These are phyloP conservation scores for Panthera leo DNA, from an alignment of 2,113 vertebrate genomes.

Conservation along the genomic window DNA sequence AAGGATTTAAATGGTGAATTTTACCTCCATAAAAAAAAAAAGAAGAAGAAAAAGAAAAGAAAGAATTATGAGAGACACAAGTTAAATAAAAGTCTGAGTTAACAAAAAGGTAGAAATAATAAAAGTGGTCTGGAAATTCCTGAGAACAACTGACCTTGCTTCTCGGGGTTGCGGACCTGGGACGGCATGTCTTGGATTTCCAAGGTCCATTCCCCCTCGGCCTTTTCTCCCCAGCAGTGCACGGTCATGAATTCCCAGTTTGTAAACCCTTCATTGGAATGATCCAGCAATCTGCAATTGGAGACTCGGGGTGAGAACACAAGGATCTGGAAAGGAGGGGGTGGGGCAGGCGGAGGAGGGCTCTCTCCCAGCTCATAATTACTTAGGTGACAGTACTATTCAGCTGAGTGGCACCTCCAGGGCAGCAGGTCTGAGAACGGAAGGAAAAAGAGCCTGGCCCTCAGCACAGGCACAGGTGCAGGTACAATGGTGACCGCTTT, in stretches of 20 bases:
- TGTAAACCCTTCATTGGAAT: constrained; percentile 93
- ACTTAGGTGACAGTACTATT: not conserved
- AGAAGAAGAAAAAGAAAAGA: not conserved
- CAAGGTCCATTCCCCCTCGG: constrained; percentile 92
- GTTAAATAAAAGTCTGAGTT: not conserved
- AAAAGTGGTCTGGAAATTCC: not conserved
- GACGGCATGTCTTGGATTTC: constrained; percentile 91
- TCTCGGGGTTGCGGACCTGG: constrained; percentile 89
- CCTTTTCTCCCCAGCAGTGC: constrained; percentile 95
- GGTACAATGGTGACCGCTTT: not conserved
- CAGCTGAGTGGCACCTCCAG: fast-evolving
- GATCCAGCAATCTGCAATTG: constrained; percentile 87
- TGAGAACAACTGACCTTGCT: constrained; percentile 86
- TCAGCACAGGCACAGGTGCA: not conserved
- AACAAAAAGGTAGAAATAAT: not conserved
- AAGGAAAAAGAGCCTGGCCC: not conserved
- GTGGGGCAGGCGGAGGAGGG: fast-evolving
- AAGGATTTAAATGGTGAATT: not conserved
- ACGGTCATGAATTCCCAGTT: constrained; percentile 98
- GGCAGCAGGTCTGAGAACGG: not conserved
- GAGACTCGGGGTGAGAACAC: not conserved
- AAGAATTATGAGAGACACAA: not conserved
- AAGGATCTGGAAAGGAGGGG: not conserved
- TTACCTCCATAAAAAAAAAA: not conserved
- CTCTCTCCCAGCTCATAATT: not conserved